Evolutionary conservation across 1,140 invertebrate species (phyloP).

Genomic region (Drosophila trapezifrons): DNA sequence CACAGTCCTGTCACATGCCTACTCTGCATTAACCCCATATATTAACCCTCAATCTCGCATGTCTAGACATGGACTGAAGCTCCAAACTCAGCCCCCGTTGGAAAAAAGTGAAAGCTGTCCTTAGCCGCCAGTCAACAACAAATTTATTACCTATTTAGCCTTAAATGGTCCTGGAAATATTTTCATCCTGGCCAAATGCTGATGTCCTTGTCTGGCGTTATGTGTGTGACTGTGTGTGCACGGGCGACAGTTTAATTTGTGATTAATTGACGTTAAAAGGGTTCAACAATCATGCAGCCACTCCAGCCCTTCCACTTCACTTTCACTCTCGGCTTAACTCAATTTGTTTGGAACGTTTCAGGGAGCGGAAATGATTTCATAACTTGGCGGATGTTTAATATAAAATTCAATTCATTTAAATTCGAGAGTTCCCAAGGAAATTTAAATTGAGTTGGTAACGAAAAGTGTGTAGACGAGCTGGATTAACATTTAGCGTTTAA

Average conservation of each 20-base stretch:
- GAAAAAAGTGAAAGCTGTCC: slow-evolving; percentile 64
- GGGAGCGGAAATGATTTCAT: slow-evolving; percentile 75
- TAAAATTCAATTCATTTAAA: slow-evolving; percentile 67
- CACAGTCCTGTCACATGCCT: neutral
- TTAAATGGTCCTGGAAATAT: slow-evolving; percentile 76
- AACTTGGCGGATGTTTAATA: slow-evolving; percentile 69
- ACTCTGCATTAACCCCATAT: slow-evolving; percentile 30
- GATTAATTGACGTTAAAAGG: slow-evolving; percentile 83
- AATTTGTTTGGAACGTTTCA: slow-evolving; percentile 61
- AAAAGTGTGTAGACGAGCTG: slow-evolving; percentile 13
- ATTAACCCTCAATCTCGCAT: slow-evolving; percentile 39
- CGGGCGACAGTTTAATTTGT: slow-evolving; percentile 74
- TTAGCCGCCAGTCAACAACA: slow-evolving; percentile 70
- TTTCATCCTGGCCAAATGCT: slow-evolving; percentile 68
- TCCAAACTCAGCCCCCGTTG: slow-evolving; percentile 8
- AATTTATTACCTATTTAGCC: slow-evolving; percentile 82
- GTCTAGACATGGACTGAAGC: slow-evolving; percentile 62
- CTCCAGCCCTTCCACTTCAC: slow-evolving; percentile 60
- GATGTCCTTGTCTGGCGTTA: slow-evolving; percentile 24
- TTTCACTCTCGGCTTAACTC: slow-evolving; percentile 67
- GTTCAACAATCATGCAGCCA: slow-evolving; percentile 65
- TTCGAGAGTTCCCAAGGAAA: slow-evolving; percentile 42
- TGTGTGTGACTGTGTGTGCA: slow-evolving; percentile 14
- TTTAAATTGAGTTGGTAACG: slow-evolving; percentile 48
- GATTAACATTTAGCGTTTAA: slow-evolving; percentile 55